Conservation (phyloP, 2,888 invertebrate genomes). For the Luperina nickerlii region DNA sequence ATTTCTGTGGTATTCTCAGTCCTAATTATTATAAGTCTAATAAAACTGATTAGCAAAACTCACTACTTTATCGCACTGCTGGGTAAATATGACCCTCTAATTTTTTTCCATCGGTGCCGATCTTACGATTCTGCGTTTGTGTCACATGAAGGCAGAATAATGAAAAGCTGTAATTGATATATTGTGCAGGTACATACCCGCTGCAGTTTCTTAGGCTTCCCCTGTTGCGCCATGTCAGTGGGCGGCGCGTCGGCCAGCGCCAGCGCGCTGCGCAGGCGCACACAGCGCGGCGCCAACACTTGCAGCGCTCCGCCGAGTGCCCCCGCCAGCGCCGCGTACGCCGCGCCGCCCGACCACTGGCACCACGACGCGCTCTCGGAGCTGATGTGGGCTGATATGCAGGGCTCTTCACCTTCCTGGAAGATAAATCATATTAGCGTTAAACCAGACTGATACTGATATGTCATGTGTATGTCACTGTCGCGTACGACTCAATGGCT, state of each 20-base stretch:
- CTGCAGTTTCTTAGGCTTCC: no score
- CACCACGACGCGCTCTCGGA: constrained; percentile 93
- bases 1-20: no score
- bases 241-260: constrained; percentile 91
- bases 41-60: no score
- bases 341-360: constrained; percentile 8
- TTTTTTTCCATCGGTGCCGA: no score
- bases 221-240: constrained; percentile 52
- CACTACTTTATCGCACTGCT: no score
- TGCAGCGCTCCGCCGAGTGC: constrained; percentile 91
- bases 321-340: no score
- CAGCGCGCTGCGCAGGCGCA: constrained; percentile 91
- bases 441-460: no score
- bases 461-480: no score
- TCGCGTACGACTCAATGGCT: no score
- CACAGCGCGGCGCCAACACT: constrained; percentile 93
- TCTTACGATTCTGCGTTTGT: neutral
- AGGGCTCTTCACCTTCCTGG: constrained; percentile 8
- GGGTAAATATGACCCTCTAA: no score
- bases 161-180: neutral
- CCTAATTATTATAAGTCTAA: no score
- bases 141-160: neutral
- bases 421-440: neutral
- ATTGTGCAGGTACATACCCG: constrained; percentile 92
- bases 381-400: constrained; percentile 91